Base-by-base conservation (phyloP, 2,888 invertebrate genomes). In the Eutolmus rufibarbis region DNA sequence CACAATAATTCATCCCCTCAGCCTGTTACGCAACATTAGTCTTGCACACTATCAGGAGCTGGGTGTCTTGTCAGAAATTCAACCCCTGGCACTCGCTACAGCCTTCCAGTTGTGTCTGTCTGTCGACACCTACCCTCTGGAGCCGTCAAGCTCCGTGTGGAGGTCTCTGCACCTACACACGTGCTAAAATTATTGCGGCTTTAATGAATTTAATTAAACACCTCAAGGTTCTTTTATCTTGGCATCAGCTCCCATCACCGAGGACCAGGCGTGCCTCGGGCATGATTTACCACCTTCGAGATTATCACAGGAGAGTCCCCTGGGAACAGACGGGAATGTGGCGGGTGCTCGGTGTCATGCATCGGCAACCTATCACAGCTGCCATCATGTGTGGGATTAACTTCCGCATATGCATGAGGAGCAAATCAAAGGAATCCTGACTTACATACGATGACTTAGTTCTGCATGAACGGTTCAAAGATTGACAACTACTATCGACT, bases 191-290 rank as follows among this genome's bases (percentile, higher is more conserved):
- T 66, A 84, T 40, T 84, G 28, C 46, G 66, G 66, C 82, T 84
- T 66, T 84, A 84, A 66, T 84, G 66, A 84, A 84, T 84, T 84
- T 84, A 84, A 84, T 84, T 84, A 84, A 84, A 84, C 82, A 84
- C 82, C 40, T 84, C 56, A 84, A 66, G 66, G 66, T 23, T 31
- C 82, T 84, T 81, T 84, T 84, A 84, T 84, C 82, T 84, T 23
- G 19, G 37, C n/a, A 19, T 66, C 66, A 37, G 40, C 66, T 84
- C 7, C 40, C 57, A 66, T 84, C 37, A 34, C 23, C 23, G 23
- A 23, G 28, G 12, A 66, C 12, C 12, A 0, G 8, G 66, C 12
- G 40, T 84, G 5, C 34, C 23, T 7, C 23, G 82, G 5, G 40
- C 82, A 84, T 84, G 82, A 84, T 66, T 66, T 66, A 37, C 82